Percentiles rank a stretch among this genome's conserved stretches.
phyloP scores from a whole-genome alignment of 2,888 invertebrate species.

The Scaptomyza caliginosa region DNA sequence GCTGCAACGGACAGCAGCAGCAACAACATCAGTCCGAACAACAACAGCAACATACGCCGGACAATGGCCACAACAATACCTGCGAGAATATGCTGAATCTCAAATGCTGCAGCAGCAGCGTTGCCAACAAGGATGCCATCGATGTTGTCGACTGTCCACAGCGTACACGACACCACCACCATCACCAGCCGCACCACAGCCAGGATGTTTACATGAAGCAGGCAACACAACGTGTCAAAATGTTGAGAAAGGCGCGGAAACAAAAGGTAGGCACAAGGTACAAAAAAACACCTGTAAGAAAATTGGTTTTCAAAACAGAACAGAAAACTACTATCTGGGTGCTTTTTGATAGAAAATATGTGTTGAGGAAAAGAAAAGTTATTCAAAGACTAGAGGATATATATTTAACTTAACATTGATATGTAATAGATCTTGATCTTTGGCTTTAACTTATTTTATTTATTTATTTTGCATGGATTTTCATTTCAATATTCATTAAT shows the following conservation, averaged over 20 bases:
- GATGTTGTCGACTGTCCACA: constrained; percentile 56
- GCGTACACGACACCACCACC: constrained; percentile 41
- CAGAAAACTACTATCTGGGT: too few relatives aligned
- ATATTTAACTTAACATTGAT: too few relatives aligned
- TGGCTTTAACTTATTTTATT: too few relatives aligned
- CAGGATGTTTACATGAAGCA: constrained; percentile 83
- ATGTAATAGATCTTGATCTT: too few relatives aligned
- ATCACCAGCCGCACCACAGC: constrained; percentile 40
- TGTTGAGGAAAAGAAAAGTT: too few relatives aligned
- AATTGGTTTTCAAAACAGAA: background rate
- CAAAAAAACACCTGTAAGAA: background rate
- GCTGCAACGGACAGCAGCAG: constrained; percentile 51
- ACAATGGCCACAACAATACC: constrained; percentile 79
- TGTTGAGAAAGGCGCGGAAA: constrained; percentile 83
- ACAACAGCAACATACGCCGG: constrained; percentile 56
- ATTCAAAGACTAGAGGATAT: too few relatives aligned
- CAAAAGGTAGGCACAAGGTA: constrained; percentile 81
- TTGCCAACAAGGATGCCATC: constrained; percentile 44
- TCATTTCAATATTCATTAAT: constrained; percentile 30
- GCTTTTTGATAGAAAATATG: too few relatives aligned
- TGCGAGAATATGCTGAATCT: constrained; percentile 83
- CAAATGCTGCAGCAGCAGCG: constrained; percentile 72
- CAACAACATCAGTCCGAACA: constrained; percentile 43
- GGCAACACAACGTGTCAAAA: constrained; percentile 82
- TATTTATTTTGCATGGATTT: constrained; percentile 13